phyloP scores from a whole-genome alignment of 1,140 invertebrate species.

The Leptoteleia sp. region DNA sequence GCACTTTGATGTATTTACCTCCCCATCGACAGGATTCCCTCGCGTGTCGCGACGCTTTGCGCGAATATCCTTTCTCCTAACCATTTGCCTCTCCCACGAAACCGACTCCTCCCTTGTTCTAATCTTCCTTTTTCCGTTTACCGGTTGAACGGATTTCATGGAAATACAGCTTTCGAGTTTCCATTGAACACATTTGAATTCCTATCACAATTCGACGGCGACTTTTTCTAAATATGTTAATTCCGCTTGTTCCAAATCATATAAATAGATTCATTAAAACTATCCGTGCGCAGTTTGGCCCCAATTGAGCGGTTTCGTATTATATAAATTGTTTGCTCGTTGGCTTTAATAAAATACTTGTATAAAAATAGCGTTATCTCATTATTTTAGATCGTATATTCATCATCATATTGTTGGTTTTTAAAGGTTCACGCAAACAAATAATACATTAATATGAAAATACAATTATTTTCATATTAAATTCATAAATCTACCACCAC shows the following conservation, averaged over 20 bases:
- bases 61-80: slow-evolving; percentile 56
- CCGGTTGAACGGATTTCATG: slow-evolving; percentile 22
- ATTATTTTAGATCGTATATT: no score
- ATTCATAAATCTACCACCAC: no score
- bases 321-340: no score
- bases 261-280: no score
- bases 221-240: slow-evolving; percentile 1
- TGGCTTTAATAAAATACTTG: no score
- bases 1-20: slow-evolving; percentile 74
- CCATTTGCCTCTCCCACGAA: slow-evolving; percentile 34
- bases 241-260: background rate
- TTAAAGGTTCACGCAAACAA: no score
- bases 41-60: slow-evolving; percentile 61
- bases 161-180: background rate
- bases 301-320: background rate
- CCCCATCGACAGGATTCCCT: slow-evolving; percentile 60
- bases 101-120: slow-evolving; percentile 14
- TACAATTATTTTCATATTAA: no score
- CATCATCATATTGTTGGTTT: no score
- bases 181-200: background rate
- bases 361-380: no score
- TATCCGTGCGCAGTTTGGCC: no score
- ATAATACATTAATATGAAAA: no score
- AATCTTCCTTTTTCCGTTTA: slow-evolving; percentile 40
- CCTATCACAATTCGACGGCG: background rate